Evolutionary conservation across 2,797 vertebrate species (phyloP), one percentile per base, ranked within the genome.

Genomic region (Gouania willdenowi): DNA sequence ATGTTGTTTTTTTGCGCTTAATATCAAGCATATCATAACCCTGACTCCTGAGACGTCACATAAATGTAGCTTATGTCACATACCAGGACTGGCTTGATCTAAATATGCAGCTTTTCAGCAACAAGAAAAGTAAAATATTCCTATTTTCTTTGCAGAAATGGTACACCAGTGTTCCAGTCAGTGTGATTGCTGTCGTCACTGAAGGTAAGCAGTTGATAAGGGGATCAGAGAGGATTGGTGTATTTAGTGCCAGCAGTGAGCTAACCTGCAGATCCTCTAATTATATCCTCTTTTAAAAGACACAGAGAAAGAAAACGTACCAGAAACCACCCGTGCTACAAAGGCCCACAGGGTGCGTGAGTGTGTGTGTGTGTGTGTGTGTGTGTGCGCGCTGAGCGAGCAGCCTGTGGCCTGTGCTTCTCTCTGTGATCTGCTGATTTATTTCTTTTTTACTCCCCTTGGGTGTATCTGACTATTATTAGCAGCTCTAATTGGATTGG

Each of bases 181-280:
- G 43, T 37, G 7, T 58, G 65, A 69, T 74, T 77, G 67, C 66
- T 86, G 74, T 66, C 83, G 77, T 87, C 82, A 87, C 66, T 35
- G 41, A 32, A 48, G 66, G 77, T 86, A 85, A 89, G 75, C 70
- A 60, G 81, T 66, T 74, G 53, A 76, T 83, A 54, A 82, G 66
- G 74, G 82, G 86, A 85, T 89, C 66, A 85, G 46, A 57, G 48
- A 61, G 74, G 76, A 87, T 86, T 88, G 81, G 39, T 37, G 15
- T 68, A 62, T 75, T 75, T 47, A 58, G 53, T 48, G 37, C 16
- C 38, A 52, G 41, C 48, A 57, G 13, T 41, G 24, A 56, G 42
- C 43, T 66, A 62, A 71, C 53, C 32, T 34, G 12, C 30, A 46
- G 2, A 41, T 42, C 15, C 30, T 35, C 14, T 38, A 10, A 17